A percentile compares a stretch with the other conserved stretches of the same genome.
Evolutionary conservation across 1,140 invertebrate species (phyloP).

Genomic region (Theocolax elegans): DNA sequence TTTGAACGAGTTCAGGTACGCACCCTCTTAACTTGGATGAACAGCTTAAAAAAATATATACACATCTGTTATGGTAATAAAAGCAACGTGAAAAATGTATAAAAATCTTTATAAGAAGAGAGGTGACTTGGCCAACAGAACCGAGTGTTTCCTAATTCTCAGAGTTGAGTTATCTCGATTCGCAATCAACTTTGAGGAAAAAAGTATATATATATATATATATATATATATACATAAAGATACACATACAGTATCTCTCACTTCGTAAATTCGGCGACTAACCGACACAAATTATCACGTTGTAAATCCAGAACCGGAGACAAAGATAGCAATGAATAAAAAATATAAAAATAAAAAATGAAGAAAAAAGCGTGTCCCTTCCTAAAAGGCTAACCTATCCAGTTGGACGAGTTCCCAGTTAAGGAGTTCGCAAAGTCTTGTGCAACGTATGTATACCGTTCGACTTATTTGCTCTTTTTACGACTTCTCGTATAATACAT

Average conservation of each 20-base stretch:
- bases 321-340: background rate
- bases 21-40: too few relatives aligned
- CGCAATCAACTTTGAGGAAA: background rate
- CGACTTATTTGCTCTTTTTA: slow-evolving; percentile 56
- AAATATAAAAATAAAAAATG: background rate
- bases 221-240: too few relatives aligned
- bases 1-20: too few relatives aligned
- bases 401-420: slow-evolving; percentile 58
- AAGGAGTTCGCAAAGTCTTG: slow-evolving; percentile 54
- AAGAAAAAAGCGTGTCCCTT: slow-evolving; percentile 26
- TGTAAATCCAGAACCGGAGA: background rate
- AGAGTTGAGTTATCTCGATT: slow-evolving; percentile 26
- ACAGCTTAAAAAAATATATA: too few relatives aligned
- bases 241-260: too few relatives aligned
- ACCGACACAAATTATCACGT: slow-evolving; percentile 22
- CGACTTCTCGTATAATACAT: slow-evolving; percentile 32
- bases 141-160: slow-evolving; percentile 20
- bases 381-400: slow-evolving; percentile 52
- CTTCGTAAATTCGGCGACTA: slow-evolving; percentile 31
- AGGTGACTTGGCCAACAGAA: too few relatives aligned
- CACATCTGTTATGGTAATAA: too few relatives aligned
- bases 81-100: slow-evolving; percentile 6
- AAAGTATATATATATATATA: slow-evolving; percentile 10
- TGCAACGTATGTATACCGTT: background rate
- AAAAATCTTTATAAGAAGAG: slow-evolving; percentile 27